Percentiles rank a stretch among this genome's conserved stretches.
Conservation (phyloP, 1,140 invertebrate genomes). For the Notospermus geniculatus region DNA sequence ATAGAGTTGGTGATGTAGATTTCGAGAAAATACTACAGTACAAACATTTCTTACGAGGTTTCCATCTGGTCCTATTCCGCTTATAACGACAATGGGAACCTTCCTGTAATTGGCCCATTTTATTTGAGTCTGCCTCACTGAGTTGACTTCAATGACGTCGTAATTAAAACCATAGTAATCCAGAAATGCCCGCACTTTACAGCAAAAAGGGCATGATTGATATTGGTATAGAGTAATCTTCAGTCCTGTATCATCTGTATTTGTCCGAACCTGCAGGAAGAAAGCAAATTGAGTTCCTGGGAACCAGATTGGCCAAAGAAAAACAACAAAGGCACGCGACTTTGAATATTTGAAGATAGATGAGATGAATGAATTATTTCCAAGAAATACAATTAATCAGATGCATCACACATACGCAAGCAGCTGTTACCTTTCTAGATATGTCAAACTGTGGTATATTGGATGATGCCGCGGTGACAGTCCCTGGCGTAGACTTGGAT, state of each 20-base stretch:
- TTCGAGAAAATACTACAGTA: too few relatives aligned
- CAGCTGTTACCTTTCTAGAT: constrained; percentile 4
- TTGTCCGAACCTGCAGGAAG: constrained; percentile 53
- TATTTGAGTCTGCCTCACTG: constrained; percentile 83
- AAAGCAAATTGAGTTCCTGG: too few relatives aligned
- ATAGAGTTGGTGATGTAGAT: too few relatives aligned
- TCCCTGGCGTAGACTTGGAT: not conserved
- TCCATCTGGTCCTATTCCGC: constrained; percentile 64
- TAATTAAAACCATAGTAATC: constrained; percentile 94
- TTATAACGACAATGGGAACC: constrained; percentile 87
- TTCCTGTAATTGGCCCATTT: constrained; percentile 94
- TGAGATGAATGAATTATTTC: too few relatives aligned
- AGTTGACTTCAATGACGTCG: constrained; percentile 95
- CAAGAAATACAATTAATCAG: too few relatives aligned
- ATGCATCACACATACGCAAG: too few relatives aligned
- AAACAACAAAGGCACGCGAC: too few relatives aligned
- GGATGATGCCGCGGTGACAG: not conserved
- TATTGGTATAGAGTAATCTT: constrained; percentile 92
- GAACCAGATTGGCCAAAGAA: too few relatives aligned
- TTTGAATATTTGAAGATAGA: too few relatives aligned
- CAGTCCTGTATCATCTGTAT: constrained; percentile 68
- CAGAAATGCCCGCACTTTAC: constrained; percentile 89
- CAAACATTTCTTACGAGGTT: constrained; percentile 36
- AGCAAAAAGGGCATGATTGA: constrained; percentile 97
- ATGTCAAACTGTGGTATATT: not conserved